Base-by-base conservation (phyloP, 2,113 vertebrate species). In the Prunella himalayana region DNA sequence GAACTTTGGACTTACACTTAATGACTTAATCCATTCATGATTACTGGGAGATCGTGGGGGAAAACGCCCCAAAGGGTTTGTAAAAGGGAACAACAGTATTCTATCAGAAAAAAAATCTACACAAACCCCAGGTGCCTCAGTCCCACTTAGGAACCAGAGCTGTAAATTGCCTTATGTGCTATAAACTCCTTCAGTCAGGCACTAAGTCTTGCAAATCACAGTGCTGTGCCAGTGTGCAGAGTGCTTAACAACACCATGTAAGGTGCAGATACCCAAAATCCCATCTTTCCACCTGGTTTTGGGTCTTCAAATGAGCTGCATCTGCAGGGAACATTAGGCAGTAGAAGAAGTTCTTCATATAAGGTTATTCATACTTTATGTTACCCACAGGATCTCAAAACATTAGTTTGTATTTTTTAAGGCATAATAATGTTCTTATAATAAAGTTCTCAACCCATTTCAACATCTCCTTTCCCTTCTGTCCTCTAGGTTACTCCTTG, bases 41-140 rank as follows among this genome's bases (percentile, higher is more conserved):
- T 27, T 68, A 30, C 0, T 63, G 16, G 42, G 78, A 96, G 25
- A 68, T 8, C 9, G 15, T 39, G 42, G 23, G 42, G 24, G 30
- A 86, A 95, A 79, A 27, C 1, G 6, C 16, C 11, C 44, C 22
- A 5, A 69, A 44, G 31, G 14, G 3, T 66, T 70, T 49, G 4
- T 42, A 81, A 51, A 37, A 49, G 15, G 11, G 11, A 70, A 37
- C 8, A 66, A 53, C 1, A 39, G 10, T 22, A 49, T 30, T 71
- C 18, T 22, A 27, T 12, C 21, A 27, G 18, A 24, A 51, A 35
- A 44, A 77, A 72, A 31, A 28, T 14, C 0, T 0, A 45, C 31
- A 21, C 18, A 24, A 77, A 12, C 18, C 10, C 11, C 17, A 41
- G 15, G 35, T 41, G 64, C 11, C 27, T 71, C 44, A 51, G 49